phyloP scores from a whole-genome alignment of 23 tunicate species.

The Styela plicata region DNA sequence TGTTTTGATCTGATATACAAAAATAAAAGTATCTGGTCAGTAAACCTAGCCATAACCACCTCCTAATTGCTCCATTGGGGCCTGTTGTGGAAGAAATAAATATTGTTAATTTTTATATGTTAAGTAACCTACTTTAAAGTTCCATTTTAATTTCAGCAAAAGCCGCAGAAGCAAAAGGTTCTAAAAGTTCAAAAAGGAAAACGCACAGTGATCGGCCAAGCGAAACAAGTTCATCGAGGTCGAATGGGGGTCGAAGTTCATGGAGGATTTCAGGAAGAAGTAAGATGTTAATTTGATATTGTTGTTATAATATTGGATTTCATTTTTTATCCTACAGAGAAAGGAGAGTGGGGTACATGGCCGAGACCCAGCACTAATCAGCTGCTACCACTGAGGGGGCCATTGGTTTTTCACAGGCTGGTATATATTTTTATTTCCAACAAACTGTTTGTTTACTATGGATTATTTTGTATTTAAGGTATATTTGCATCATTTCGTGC shows the following conservation, averaged over 20 bases:
- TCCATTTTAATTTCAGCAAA: not conserved
- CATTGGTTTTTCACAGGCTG: too few species aligned
- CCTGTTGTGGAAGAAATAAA: too few species aligned
- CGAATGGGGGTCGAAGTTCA: constrained; percentile 21
- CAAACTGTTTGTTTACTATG: not conserved
- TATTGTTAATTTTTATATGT: not conserved
- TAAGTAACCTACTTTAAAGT: not conserved
- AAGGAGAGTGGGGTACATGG: too few species aligned
- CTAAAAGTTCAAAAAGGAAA: constrained; percentile 1
- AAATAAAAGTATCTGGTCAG: too few species aligned
- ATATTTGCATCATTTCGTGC: constrained; percentile 32
- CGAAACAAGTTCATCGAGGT: constrained; percentile 15
- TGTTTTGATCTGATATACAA: not conserved
- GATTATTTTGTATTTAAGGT: not conserved
- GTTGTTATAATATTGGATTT: too few species aligned
- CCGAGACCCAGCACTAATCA: too few species aligned
- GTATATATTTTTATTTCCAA: not conserved
- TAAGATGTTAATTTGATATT: too few species aligned
- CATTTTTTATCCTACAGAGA: too few species aligned
- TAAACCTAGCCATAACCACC: too few species aligned
- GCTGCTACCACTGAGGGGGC: too few species aligned
- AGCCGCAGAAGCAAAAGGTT: not conserved
- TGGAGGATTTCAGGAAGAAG: constrained; percentile 31
- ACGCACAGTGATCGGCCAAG: constrained; percentile 1
- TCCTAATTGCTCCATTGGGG: too few species aligned